phyloP scores from a whole-genome alignment of 2,888 invertebrate genomes.

The Tupiocoris notatus region DNA sequence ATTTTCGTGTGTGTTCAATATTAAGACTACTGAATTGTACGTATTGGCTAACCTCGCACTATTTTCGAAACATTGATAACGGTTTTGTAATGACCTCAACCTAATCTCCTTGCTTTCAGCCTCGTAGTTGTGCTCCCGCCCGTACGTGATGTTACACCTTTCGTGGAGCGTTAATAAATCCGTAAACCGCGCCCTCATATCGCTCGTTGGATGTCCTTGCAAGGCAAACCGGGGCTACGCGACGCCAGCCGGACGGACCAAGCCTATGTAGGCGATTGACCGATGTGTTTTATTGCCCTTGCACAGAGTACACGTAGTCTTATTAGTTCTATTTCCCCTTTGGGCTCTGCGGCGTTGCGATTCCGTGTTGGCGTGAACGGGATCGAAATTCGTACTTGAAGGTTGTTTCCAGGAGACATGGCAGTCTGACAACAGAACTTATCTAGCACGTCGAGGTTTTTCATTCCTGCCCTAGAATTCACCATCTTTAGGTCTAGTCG shows the following conservation, averaged over 20 bases:
- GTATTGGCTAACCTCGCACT: background rate
- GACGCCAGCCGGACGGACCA: slow-evolving; percentile 1
- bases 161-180: slow-evolving; percentile 24
- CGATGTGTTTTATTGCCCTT: slow-evolving; percentile 31
- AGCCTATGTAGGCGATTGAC: slow-evolving; percentile 35
- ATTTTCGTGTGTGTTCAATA: no score
- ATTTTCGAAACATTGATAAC: background rate
- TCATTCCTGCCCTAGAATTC: no score
- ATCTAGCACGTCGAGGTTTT: no score
- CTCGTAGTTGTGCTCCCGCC: background rate
- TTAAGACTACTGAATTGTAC: no score
- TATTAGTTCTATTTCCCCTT: slow-evolving; percentile 12
- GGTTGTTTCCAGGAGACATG: no score
- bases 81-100: background rate
- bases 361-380: no score
- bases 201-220: slow-evolving; percentile 23
- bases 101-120: background rate
- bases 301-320: slow-evolving; percentile 14
- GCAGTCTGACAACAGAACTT: no score
- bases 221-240: slow-evolving; percentile 21
- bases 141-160: background rate
- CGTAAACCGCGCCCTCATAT: slow-evolving; percentile 29
- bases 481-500: no score
- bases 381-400: no score
- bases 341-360: no score